Evolutionary conservation across 1,140 invertebrate species (phyloP).

Genomic region (Dendroctonus valens): DNA sequence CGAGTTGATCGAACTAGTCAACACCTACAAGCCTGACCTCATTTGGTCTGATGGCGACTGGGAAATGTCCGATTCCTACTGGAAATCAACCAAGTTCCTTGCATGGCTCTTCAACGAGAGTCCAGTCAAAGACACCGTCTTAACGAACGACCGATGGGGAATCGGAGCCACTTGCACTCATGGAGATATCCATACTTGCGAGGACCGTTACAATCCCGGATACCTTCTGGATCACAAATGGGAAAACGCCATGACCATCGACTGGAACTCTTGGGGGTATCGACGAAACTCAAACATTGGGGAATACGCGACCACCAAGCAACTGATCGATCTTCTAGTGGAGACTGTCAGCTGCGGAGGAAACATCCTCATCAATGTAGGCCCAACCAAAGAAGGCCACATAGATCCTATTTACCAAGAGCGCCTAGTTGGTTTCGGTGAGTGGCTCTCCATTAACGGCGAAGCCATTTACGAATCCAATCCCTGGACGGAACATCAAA

Average conservation of each 20-base stretch:
- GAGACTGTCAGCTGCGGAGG: slow-evolving; percentile 83
- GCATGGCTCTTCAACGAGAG: slow-evolving; percentile 96
- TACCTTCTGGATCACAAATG: slow-evolving; percentile 60
- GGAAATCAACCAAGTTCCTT: slow-evolving; percentile 74
- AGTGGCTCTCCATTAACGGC: slow-evolving; percentile 82
- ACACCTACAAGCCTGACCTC: slow-evolving; percentile 82
- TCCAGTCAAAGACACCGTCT: slow-evolving; percentile 84
- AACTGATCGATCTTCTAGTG: slow-evolving; percentile 72
- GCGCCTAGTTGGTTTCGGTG: slow-evolving; percentile 68
- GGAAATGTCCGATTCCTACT: slow-evolving; percentile 80
- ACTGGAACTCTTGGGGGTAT: slow-evolving; percentile 86
- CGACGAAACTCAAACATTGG: slow-evolving; percentile 68
- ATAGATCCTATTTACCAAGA: slow-evolving; percentile 83
- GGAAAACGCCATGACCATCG: slow-evolving; percentile 92
- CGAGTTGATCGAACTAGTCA: slow-evolving; percentile 71
- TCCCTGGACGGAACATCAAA: slow-evolving; percentile 82
- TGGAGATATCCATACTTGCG: slow-evolving; percentile 83
- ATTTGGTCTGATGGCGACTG: slow-evolving; percentile 94
- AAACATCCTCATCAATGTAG: slow-evolving; percentile 88
- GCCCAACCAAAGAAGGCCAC: slow-evolving; percentile 56
- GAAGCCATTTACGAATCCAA: slow-evolving; percentile 81
- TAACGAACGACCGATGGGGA: slow-evolving; percentile 89
- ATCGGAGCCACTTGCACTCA: slow-evolving; percentile 74
- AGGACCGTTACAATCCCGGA: slow-evolving; percentile 81
- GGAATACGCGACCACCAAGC: slow-evolving; percentile 72